Conservation (phyloP, 2,113 vertebrate genomes). For the Mormoops blainvillei region DNA sequence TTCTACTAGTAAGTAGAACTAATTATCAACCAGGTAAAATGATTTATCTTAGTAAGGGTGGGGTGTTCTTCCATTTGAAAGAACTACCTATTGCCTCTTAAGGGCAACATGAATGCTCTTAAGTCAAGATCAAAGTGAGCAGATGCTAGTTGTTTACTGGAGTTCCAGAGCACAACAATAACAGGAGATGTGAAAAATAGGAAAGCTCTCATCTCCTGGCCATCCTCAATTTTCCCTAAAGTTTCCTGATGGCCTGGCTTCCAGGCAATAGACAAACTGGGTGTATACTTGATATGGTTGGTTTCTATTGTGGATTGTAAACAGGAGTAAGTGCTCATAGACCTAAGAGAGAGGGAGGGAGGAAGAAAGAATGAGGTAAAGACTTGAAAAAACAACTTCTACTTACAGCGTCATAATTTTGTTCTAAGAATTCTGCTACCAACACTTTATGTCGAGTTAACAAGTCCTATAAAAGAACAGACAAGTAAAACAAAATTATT, state of each 20-base stretch:
- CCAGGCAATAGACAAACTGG: neutral
- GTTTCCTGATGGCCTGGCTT: neutral
- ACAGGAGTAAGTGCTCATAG: neutral
- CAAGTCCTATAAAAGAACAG: constrained; percentile 86
- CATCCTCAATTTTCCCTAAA: neutral
- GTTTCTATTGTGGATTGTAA: neutral
- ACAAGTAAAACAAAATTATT: constrained; percentile 46
- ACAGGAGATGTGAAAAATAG: neutral
- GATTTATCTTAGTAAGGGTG: neutral
- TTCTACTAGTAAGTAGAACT: neutral
- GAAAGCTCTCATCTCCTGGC: neutral
- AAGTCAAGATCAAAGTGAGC: neutral
- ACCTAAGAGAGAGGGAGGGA: neutral
- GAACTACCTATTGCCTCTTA: neutral
- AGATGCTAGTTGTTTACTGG: neutral
- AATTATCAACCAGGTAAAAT: neutral
- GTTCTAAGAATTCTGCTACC: constrained; percentile 93
- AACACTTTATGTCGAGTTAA: constrained; percentile 95
- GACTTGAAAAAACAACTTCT: constrained; percentile 24
- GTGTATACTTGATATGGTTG: neutral
- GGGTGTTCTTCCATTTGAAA: neutral
- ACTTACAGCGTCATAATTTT: constrained; percentile 95
- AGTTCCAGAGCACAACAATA: neutral
- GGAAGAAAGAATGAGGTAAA: neutral
- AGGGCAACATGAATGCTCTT: neutral